Percentiles rank a stretch among this genome's conserved stretches.
Conservation (phyloP, 2,113 vertebrate genomes). For the Xerus inauris region DNA sequence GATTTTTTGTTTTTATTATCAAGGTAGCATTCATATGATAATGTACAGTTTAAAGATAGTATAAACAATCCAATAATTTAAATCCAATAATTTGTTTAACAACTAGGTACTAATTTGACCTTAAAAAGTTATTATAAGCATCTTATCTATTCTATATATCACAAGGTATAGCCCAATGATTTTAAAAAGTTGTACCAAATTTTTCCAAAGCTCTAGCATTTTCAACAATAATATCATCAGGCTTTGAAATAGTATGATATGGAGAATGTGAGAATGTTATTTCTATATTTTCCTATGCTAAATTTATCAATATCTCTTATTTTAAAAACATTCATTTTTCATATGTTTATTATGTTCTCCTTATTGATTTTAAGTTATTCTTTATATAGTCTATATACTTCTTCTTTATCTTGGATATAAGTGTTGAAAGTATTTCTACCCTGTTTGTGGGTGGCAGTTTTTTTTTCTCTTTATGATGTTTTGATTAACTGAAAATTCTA, state of each 20-base stretch:
- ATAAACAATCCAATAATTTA: conserved; percentile 25
- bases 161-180: no score
- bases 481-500: not conserved
- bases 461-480: not conserved
- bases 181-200: not conserved
- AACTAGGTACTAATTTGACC: not conserved
- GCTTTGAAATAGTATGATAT: not conserved
- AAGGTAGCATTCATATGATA: not conserved
- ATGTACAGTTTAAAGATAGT: not conserved
- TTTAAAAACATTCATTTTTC: not conserved
- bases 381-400: not conserved
- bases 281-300: not conserved
- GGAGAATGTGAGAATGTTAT: not conserved
- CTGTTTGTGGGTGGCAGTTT: not conserved
- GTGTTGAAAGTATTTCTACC: not conserved
- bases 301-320: not conserved
- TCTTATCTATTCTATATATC: no score
- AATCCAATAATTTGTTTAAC: not conserved
- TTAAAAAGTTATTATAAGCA: not conserved
- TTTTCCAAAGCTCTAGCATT: not conserved
- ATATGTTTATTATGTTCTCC: not conserved
- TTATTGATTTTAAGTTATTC: not conserved
- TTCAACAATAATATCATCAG: not conserved
- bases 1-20: not conserved
- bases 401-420: not conserved